Percentiles rank a stretch among this genome's conserved stretches.
phyloP scores from a whole-genome alignment of 2,888 invertebrate genomes.

The Rhaphigaster nebulosa region DNA sequence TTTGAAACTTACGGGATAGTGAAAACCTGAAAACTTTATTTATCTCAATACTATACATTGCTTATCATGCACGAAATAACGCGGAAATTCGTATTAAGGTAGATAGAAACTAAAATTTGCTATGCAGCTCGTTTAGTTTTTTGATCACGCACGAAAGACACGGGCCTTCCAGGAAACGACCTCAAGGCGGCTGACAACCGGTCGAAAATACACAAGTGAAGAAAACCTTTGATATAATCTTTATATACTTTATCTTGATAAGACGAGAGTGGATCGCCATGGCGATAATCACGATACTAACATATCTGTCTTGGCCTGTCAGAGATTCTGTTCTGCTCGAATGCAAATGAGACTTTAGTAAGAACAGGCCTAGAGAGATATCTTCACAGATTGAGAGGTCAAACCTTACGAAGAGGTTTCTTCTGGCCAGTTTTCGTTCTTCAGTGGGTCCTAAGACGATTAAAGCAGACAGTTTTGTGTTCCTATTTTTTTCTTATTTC shows the following conservation, averaged over 20 bases:
- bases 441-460: not conserved
- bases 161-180: not conserved
- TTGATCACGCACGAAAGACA: not conserved
- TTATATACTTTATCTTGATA: not conserved
- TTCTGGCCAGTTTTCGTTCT: not conserved
- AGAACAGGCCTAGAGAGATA: not conserved
- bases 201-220: slow-evolving; percentile 9
- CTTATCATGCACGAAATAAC: not conserved
- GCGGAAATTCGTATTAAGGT: not conserved
- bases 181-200: not conserved
- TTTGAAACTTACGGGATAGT: not conserved
- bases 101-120: not conserved
- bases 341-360: not conserved
- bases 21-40: not conserved
- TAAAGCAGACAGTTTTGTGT: not conserved
- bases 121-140: not conserved
- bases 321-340: not conserved
- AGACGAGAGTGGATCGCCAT: not conserved
- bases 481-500: not conserved
- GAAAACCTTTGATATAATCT: slow-evolving; percentile 7
- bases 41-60: not conserved
- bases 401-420: not conserved
- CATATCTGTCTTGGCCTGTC: slow-evolving; percentile 11
- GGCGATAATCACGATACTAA: not conserved
- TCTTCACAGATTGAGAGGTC: not conserved